Percentiles rank a stretch among this genome's conserved stretches.
phyloP scores from a whole-genome alignment of 1,140 invertebrate species.

The Mesaphorura yosii region DNA sequence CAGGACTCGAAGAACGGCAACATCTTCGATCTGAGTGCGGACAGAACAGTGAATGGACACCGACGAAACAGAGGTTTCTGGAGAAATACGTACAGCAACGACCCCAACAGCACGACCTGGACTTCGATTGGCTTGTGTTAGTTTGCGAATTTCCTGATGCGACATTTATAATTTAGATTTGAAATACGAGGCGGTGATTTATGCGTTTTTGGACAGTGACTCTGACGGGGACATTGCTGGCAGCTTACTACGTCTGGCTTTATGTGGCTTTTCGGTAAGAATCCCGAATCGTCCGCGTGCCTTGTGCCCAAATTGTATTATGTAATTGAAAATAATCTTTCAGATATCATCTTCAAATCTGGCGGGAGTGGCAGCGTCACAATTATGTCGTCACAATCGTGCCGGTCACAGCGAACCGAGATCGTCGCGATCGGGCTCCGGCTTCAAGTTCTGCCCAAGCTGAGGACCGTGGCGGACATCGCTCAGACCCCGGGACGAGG shows the following conservation, averaged over 20 bases:
- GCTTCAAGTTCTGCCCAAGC: too few relatives aligned
- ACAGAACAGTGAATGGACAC: too few relatives aligned
- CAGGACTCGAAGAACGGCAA: too few relatives aligned
- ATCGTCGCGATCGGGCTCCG: too few relatives aligned
- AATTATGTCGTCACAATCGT: slow-evolving; percentile 27
- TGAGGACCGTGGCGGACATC: background rate
- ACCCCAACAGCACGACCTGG: slow-evolving; percentile 23
- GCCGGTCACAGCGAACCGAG: slow-evolving; percentile 5
- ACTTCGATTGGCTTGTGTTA: slow-evolving; percentile 28
- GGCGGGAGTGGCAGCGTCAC: slow-evolving; percentile 25
- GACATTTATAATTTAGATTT: too few relatives aligned
- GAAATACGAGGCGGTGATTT: too few relatives aligned
- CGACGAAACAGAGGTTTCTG: background rate
- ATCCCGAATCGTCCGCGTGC: too few relatives aligned
- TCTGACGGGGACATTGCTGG: slow-evolving; percentile 26
- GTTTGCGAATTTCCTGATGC: too few relatives aligned
- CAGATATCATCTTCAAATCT: slow-evolving; percentile 24
- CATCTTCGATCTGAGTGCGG: too few relatives aligned
- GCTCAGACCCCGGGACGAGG: too few relatives aligned
- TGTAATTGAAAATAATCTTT: background rate
- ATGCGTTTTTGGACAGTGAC: too few relatives aligned
- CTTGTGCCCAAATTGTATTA: background rate
- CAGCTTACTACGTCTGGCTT: slow-evolving; percentile 30
- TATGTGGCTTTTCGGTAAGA: slow-evolving; percentile 24
- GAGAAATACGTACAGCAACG: background rate